Base-by-base conservation (phyloP, 35 echinoderm and acorn worm genomes). In the Anneissia japonica region DNA sequence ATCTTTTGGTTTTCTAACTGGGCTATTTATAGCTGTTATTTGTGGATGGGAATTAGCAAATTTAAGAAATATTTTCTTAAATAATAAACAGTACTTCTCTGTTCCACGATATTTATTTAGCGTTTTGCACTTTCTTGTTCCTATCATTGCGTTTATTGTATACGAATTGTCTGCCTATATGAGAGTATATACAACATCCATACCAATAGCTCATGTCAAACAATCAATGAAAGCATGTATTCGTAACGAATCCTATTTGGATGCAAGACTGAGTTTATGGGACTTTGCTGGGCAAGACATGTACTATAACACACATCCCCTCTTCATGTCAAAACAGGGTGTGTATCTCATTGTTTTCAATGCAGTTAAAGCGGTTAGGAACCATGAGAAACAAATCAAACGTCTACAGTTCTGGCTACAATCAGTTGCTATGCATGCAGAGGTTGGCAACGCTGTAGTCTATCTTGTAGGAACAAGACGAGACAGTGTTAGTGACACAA, bases 281-380 rank as follows among this genome's bases (percentile, higher is more conserved):
- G 79, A 81, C 30, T 81, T 81, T 40, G 79, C 34, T 3, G 79
- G 79, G 16, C 79, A 81, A 7, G 79, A 37, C 3, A 30, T 81
- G 36, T 81, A 81, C 37, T 81, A 81, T n/a, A 37, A 37, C 36
- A 37, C 36, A 30, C 79, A 81, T 26, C 79, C 4, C 17, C 35
- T 81, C 0, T 81, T 81, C 37, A 35, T 81, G 38, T 26, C 79
- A 0, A 81, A 81, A 9, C 79, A 81, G 9, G 79, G 35, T 12
- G 79, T 81, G 30, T 81, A 37, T 81, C 9, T 81, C 0, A 37
- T 81, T 4, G 79, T 81, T 0, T 81, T 81, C 79, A 81, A 81
- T 39, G 35, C 38, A 9, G 79, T 38, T 30, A 37, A 81, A 81
- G 79, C 79, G 1, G 79, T 40, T 11, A 1, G 21, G 23, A n/a